Base-by-base conservation (phyloP, 2,113 vertebrate species). In the Tragelaphus buxtoni region DNA sequence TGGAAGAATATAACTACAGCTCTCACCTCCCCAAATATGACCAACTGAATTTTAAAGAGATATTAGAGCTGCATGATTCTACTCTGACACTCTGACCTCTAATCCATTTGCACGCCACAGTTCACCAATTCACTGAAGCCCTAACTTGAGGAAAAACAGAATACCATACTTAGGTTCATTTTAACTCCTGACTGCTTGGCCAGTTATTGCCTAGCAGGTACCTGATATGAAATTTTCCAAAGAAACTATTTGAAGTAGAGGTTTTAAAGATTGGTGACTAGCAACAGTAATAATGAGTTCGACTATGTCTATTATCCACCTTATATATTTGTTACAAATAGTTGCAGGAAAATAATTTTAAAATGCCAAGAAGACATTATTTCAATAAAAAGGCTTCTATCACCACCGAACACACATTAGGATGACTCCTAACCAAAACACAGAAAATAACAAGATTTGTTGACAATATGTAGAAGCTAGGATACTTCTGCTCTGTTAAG, bases 81-180 rank as follows among this genome's bases (percentile, higher is more conserved):
- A 35, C 74, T 79, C 51, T 65, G 18, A 81, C 30, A 32, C 63
- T 82, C 49, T 63, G 8, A 82, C 14, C 39, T 82, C 58, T 8
- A n/a, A n/a, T 63, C 32, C 72, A 91, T 93, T 88, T 18, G 9
- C 22, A 42, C 13, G 4, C 16, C 60, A 87, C 8, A 92, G 80
- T 45, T 87, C 65, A 55, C 30, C 83, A 89, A 85, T 77, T 93
- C 65, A 80, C 5, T 86, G 42, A 95, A n/a, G 9, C 10, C 51
- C 32, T 88, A 89, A 69, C 56, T 94, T 69, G 22, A 95, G 28
- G 77, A 83, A 81, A 98, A 94, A 35, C 32, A 86, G 24, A 95
- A 28, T 89, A 86, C 49, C 13, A 88, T 83, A 28, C 58, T 90
- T 47, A 32, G 32, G 4, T 74, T 80, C 51, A 74, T 63, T 95